Percentiles rank a stretch among this genome's conserved stretches.
phyloP scores from a whole-genome alignment of 92 coral and sea anemone genomes.

The Bergia sp. region DNA sequence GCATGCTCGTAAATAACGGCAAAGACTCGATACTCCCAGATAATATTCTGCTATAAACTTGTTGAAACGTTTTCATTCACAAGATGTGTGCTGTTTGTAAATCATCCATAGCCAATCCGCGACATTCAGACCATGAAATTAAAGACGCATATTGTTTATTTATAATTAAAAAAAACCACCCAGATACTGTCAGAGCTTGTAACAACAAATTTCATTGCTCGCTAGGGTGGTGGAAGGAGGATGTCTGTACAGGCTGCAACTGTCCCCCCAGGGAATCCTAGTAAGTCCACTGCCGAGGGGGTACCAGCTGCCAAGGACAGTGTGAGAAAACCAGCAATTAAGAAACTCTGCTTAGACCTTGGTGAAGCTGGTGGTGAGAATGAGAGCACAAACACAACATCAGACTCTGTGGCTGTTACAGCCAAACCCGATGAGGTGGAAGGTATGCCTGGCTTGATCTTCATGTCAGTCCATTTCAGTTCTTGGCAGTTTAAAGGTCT shows the following conservation, averaged over 20 bases:
- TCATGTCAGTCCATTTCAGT: not conserved
- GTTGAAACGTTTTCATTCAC: too few relatives aligned
- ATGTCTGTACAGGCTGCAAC: slow-evolving; percentile 6
- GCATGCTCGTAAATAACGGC: too few relatives aligned
- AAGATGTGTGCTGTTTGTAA: too few relatives aligned
- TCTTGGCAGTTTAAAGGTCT: too few relatives aligned
- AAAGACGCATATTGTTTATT: too few relatives aligned
- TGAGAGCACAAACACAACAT: not conserved
- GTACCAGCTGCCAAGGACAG: not conserved
- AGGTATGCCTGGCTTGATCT: not conserved
- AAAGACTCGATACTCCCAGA: too few relatives aligned
- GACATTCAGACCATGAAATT: too few relatives aligned
- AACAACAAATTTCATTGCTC: not conserved
- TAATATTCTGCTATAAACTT: too few relatives aligned
- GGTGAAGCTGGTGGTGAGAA: not conserved
- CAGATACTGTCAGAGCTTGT: not conserved
- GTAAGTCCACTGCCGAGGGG: slow-evolving; percentile 16
- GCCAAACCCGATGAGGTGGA: not conserved
- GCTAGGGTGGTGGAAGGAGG: slow-evolving; percentile 30
- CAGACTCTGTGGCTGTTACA: not conserved
- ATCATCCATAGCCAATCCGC: too few relatives aligned
- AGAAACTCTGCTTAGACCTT: slow-evolving; percentile 18
- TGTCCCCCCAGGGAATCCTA: slow-evolving; percentile 8
- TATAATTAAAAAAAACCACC: too few relatives aligned
- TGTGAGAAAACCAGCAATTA: slow-evolving; percentile 21